These are phyloP conservation scores for Oreochromis aureus DNA, from an alignment of 2,113 vertebrate genomes.

Conservation along the genomic window DNA sequence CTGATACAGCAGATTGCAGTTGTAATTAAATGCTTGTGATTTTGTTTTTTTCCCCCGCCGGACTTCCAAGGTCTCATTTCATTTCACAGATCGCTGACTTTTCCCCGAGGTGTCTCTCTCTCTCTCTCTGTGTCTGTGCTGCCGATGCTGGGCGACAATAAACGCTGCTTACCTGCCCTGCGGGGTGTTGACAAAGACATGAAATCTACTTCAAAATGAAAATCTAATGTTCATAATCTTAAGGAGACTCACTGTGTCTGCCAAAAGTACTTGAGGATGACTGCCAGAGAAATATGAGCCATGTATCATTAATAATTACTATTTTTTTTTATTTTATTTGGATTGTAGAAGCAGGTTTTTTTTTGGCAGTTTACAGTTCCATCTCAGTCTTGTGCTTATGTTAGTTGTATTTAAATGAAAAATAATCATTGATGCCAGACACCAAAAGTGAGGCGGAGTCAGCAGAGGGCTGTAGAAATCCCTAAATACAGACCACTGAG, in stretches of 20 bases:
- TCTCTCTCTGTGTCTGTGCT: not conserved
- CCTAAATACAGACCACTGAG: not conserved
- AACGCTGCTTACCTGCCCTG: not conserved
- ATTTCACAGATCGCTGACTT: conserved; percentile 21
- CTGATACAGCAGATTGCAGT: not conserved
- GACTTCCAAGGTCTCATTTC: not conserved
- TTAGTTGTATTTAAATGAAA: not conserved
- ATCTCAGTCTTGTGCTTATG: not conserved
- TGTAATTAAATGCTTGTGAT: conserved; percentile 1
- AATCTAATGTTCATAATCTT: not conserved
- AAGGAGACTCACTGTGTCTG: not conserved
- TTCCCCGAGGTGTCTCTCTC: not conserved
- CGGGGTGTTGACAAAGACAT: not conserved
- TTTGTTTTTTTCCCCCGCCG: not conserved
- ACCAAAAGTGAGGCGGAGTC: not conserved
- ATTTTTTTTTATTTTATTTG: not conserved
- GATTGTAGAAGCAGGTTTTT: not conserved
- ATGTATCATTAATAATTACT: too few species aligned
- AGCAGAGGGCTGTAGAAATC: not conserved
- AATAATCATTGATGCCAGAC: not conserved
- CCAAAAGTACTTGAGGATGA: not conserved
- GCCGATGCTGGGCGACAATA: not conserved
- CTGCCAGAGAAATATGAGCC: not conserved
- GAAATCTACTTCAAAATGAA: not conserved
- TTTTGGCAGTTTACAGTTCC: not conserved